Conservation (phyloP, 2,797 vertebrate species). For the Spinus olivaceus region DNA sequence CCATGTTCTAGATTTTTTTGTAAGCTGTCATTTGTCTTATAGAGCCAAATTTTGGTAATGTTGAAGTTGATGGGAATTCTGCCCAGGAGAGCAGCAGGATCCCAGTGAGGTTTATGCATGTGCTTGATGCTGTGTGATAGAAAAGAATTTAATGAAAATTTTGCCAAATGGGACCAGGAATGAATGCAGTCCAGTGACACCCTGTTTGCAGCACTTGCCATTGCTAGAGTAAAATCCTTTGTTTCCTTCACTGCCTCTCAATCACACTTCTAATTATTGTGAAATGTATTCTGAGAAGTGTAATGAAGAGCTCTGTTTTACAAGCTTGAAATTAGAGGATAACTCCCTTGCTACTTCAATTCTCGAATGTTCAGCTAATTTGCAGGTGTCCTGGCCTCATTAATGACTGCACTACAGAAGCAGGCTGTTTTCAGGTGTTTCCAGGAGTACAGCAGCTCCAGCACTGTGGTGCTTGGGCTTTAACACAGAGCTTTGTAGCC, state of each 20-base stretch:
- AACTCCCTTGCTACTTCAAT: background rate
- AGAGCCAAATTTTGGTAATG: background rate
- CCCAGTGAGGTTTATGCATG: background rate
- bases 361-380: background rate
- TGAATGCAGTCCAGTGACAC: background rate
- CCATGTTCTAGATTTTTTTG: background rate
- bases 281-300: background rate
- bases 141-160: background rate
- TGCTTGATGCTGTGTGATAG: background rate
- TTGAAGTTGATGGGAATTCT: background rate
- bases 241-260: slow-evolving; percentile 11
- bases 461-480: background rate
- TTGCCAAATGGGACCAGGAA: background rate
- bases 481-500: background rate
- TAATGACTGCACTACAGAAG: background rate
- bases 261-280: background rate
- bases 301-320: slow-evolving; percentile 38
- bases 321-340: slow-evolving; percentile 11
- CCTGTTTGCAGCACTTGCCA: background rate
- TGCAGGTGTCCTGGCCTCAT: slow-evolving; percentile 21
- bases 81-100: background rate
- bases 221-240: background rate
- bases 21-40: background rate
- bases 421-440: background rate
- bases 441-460: background rate